Evolutionary conservation across 2,888 invertebrate genomes (phyloP), one percentile per base, ranked within the genome.

Genomic region (Pasiphila rectangulata): DNA sequence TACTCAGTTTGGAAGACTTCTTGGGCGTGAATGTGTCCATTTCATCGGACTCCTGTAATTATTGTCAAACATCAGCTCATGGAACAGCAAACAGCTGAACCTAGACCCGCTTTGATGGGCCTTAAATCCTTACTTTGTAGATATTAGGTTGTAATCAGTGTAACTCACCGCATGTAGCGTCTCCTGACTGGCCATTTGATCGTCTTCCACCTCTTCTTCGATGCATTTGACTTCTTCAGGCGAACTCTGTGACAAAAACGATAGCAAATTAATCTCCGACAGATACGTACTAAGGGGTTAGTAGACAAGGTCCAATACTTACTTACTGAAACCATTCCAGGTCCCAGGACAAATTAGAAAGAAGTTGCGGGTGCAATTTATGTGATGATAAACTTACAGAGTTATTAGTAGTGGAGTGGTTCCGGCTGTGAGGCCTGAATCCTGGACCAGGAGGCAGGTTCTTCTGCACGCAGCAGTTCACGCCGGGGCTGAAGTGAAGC

Each of bases 401-500:
- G 75, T 91, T 93, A 32, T 90, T 88, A 15, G 92, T 91, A 12
- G 91, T 91, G 35, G 94, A 93, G 74, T 96, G 96, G 71, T 96
- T 96, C 19, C 97, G 92, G 38, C 96, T 95, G 79, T 97, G 97
- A 2, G 97, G 97, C 19, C 97, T 86, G 79, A 97, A 97, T 16
- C 97, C 97, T 4, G 97, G 97, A 0, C 97, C 97, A 0, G 96
- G 96, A 5, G 96, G 96, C 47, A 96, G 79, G 90, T 97, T 97
- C 79, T 97, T 97, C 75, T 97, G 96, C 12, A 97, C 97, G 82
- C 96, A 98, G 84, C 97, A 98, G 84, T 96, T 98, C 3, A 96
- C 97, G 47, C 99, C 99, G 0, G 99, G 99, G 81, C 98, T 99
- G 82, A 99, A 99, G 88, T 99, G 99, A 6, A 99, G 89, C 84